Conservation (phyloP, 2,888 invertebrate genomes). For the Cosmia trapezina region DNA sequence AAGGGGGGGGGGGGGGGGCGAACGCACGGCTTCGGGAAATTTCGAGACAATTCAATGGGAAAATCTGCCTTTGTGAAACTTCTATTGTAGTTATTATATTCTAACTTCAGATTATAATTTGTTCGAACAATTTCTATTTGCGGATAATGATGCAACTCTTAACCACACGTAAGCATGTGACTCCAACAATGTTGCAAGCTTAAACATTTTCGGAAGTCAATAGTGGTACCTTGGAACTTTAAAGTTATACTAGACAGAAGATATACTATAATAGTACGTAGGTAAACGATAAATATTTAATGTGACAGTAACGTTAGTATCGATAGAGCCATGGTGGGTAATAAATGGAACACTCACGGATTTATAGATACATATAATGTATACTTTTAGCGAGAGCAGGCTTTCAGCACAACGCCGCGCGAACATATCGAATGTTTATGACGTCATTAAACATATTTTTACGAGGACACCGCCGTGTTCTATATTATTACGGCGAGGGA, state of each 20-base stretch:
- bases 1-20: conserved; percentile 55
- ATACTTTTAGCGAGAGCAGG: conserved; percentile 77
- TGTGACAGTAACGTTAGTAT: conserved; percentile 76
- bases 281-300: conserved; percentile 74
- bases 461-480: conserved; percentile 86
- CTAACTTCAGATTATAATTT: conserved; percentile 71
- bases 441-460: conserved; percentile 90
- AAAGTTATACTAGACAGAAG: conserved; percentile 16
- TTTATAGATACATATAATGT: conserved; percentile 82
- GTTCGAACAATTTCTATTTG: conserved; percentile 65
- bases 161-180: conserved; percentile 28
- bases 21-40: conserved; percentile 74
- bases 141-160: conserved; percentile 56
- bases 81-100: conserved; percentile 80
- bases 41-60: conserved; percentile 87
- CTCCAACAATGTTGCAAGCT: conserved; percentile 32
- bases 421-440: conserved; percentile 88
- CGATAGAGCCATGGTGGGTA: conserved; percentile 76
- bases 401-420: conserved; percentile 80
- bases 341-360: conserved; percentile 84
- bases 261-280: conserved; percentile 58
- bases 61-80: conserved; percentile 87
- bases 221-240: conserved; percentile 12
- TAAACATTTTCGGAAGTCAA: conserved; percentile 18
- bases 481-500: conserved; percentile 83